Base-by-base conservation (phyloP, 2,888 invertebrate genomes). In the Heliothis peltigera region DNA sequence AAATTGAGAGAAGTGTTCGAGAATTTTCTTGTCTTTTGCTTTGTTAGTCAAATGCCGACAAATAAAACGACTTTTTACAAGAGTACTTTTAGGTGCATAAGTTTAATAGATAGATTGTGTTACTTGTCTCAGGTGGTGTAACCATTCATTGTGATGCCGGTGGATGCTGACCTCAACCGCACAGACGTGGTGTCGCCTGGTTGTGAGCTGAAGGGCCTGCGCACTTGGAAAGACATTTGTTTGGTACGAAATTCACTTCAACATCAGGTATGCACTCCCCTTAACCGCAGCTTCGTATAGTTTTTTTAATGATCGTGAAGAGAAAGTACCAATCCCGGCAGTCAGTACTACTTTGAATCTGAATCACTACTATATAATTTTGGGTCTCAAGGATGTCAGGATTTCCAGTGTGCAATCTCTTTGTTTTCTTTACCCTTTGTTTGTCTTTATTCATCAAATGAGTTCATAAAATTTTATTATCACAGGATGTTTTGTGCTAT, bases 71-170 rank as follows among this genome's bases (percentile, higher is more conserved):
- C 53, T 43, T 65, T 64, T 56, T 28, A 51, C 44, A 46, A 42
- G 32, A 54, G 57, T 47, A 35, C 46, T 43, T 32, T 21, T 10
- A 47, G 21, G 47, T 25, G 32, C 73, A 53, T 73, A 64, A 54
- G 64, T 70, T 67, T 78, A 74, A 70, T 71, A 75, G 70, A 75
- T 75, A 76, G 74, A 65, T 64, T 43, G 61, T 70, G 65, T 79
- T 77, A 61, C 71, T 67, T 80, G 76, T 77, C 77, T 70, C 84
- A 95, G 95, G 95, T 94, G 93, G 93, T 89, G 95, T 91, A 91
- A 93, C 91, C 91, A 93, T 92, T 94, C 91, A 92, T 92, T 95
- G 95, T 95, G 95, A 95, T 95, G 95, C 95, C 95, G 95, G 93
- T 95, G 95, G 95, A 95, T 95, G 95, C 94, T 91, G 94, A 93